Evolutionary conservation across 2,113 vertebrate genomes (phyloP), one percentile per base, ranked within the genome.

Genomic region (Martes martes): DNA sequence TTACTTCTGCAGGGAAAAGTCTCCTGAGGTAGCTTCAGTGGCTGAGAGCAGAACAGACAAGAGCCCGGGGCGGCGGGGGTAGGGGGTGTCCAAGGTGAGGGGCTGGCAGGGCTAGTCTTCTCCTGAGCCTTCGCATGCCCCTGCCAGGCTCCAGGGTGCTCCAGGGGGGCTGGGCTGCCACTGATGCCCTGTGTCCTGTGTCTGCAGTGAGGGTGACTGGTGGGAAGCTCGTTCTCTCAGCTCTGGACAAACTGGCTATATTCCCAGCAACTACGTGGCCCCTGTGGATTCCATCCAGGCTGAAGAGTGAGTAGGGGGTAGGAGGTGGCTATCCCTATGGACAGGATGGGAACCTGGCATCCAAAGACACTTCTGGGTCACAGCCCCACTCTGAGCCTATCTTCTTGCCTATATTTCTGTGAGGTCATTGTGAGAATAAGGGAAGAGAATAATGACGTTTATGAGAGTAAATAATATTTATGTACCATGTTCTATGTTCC

Each of bases 241-340:
- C 98, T 99, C 99, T 0, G 99, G 99, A 55, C 95, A 98, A 23
- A 99, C 99, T 0, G 99, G 99, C 86, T 99, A 99, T 98, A 99
- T 99, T 98, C 99, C 99, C 96, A 99, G 99, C 98, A 99, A 99
- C 98, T 99, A 99, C 0, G 99, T 99, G 94, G 99, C 99, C 55
- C 99, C 99, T 2, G 99, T 99, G 79, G 99, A 99, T 98, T 99
- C 99, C 33, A 99, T 99, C 98, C 99, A 99, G 98, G 99, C 99
- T 11, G 99, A 99, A 97, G 99, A 99, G 99, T 99, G 97, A 99
- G 99, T 99, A 63, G 24, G 23, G 39, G 2, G 2, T 42, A 19
- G 28, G 45, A 50, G 61, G 52, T 87, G 19, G 82, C n/a, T n/a
- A 63, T 28, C n/a, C 26, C 33, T n/a, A 13, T 9, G 39, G 74